Percentiles rank a stretch among this genome's conserved stretches.
phyloP scores from a whole-genome alignment of 2,797 vertebrate genomes.

The Pteronotus mesoamericanus region DNA sequence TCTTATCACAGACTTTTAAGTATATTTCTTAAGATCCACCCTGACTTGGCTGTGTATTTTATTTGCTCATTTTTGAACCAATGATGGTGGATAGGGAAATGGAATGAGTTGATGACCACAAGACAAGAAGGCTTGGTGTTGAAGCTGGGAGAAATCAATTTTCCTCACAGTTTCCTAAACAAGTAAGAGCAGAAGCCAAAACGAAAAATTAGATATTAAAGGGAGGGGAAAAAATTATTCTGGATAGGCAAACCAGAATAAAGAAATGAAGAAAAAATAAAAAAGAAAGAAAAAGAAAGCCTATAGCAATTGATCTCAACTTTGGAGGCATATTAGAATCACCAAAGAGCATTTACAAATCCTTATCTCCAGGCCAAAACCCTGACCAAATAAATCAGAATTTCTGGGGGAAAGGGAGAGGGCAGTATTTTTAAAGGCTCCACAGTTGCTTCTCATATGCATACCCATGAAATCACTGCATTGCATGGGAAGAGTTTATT shows the following conservation, averaged over 20 bases:
- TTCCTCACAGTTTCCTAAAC: background rate
- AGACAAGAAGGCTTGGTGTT: background rate
- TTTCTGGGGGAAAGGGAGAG: background rate
- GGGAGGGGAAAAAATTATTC: background rate
- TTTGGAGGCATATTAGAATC: background rate
- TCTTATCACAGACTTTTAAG: background rate
- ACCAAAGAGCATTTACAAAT: background rate
- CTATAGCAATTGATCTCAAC: background rate
- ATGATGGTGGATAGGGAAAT: background rate
- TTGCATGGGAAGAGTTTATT: slow-evolving; percentile 17
- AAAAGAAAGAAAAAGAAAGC: background rate
- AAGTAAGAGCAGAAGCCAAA: background rate
- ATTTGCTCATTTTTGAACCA: background rate
- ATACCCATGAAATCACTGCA: background rate
- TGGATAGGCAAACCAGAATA: background rate
- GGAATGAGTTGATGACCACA: background rate
- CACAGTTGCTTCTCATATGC: background rate
- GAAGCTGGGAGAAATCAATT: background rate
- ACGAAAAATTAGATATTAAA: background rate
- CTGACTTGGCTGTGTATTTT: background rate
- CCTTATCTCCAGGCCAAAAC: background rate
- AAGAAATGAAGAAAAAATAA: background rate
- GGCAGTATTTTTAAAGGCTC: background rate
- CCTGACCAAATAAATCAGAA: background rate
- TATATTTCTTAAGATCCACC: background rate